Evolutionary conservation across 2,888 invertebrate genomes (phyloP), one percentile per base, ranked within the genome.

Genomic region (Clunio marinus): DNA sequence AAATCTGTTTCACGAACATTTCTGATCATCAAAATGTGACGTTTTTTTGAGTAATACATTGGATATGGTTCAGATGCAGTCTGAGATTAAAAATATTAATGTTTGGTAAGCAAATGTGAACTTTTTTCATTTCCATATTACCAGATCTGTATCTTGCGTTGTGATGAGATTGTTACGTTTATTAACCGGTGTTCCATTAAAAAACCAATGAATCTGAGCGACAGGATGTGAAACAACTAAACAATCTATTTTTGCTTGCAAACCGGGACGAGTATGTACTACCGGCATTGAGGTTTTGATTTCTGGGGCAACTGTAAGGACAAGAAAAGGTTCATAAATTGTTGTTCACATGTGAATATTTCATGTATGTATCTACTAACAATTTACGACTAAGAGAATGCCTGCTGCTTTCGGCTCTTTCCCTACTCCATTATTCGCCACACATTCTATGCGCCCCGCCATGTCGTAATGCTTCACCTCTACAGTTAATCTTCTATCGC

Each of bases 401-500:
- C 83, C 81, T 59, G 83, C 81, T 0, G 87, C 87, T 8, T 78
- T 80, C 0, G 86, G 88, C 0, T 89, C 84, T 70, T 87, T 85
- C 0, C 91, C 91, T 8, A 91, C 87, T 0, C 88, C 88, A 74
- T 91, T 92, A 71, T 79, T 81, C 0, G 87, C 91, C 0, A 82
- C 75, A 72, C 91, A 92, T 72, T 88, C 86, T 73, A 91, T 90
- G 1, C 83, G 80, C 0, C 91, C 91, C 0, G 89, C 86, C 73
- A 88, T 80, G 59, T 83, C 80, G 0, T 87, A 81, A 70, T 86
- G 86, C 70, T 75, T 75, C 7, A 79, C 75, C 70, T 79, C 77
- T 25, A 78, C 74, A 27, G 76, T 70, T 59, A 76, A 74, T 25
- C 75, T 75, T 70, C 77, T 75, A 5, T 63, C 37, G 0, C 75